Evolutionary conservation across 64 coral and sea anemone genomes (phyloP).

Genomic region (Hydrozoanthus tunicans): DNA sequence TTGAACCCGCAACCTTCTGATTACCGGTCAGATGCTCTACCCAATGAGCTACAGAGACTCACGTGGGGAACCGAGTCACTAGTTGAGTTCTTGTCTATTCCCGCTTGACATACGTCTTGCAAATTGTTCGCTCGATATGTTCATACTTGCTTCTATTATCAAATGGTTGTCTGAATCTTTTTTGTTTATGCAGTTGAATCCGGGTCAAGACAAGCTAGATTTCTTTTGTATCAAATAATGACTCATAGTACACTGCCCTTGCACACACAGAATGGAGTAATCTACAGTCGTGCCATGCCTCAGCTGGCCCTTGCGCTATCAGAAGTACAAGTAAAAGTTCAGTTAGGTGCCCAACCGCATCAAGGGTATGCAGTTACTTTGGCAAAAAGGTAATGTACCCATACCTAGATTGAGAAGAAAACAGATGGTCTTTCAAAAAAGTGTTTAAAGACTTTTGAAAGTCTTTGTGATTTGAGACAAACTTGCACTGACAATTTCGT

Average conservation of each 20-base stretch:
- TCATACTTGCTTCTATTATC: too few species aligned
- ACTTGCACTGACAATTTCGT: not conserved
- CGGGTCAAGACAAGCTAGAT: too few species aligned
- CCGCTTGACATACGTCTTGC: too few species aligned
- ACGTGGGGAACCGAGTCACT: too few species aligned
- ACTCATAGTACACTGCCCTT: not conserved
- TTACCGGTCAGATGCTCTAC: too few species aligned
- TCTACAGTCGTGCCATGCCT: slow-evolving; percentile 86
- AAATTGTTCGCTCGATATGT: too few species aligned
- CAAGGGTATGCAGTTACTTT: slow-evolving; percentile 70
- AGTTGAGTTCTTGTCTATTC: too few species aligned
- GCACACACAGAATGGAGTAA: slow-evolving; percentile 66
- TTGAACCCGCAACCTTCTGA: too few species aligned
- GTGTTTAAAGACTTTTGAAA: not conserved
- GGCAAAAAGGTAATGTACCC: slow-evolving; percentile 75
- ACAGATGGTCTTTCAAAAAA: not conserved
- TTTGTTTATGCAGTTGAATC: not conserved
- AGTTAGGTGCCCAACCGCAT: slow-evolving; percentile 35
- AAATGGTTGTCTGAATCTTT: not conserved
- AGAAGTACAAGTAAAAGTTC: slow-evolving; percentile 59
- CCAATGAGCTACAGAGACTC: too few species aligned
- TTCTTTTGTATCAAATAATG: not conserved
- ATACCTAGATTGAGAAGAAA: not conserved
- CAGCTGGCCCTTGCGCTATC: slow-evolving; percentile 73
- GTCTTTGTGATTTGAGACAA: not conserved